A percentile compares a stretch with the other conserved stretches of the same genome.
Evolutionary conservation across 1,140 invertebrate genomes (phyloP).

Genomic region (Cataglyphis hispanica): DNA sequence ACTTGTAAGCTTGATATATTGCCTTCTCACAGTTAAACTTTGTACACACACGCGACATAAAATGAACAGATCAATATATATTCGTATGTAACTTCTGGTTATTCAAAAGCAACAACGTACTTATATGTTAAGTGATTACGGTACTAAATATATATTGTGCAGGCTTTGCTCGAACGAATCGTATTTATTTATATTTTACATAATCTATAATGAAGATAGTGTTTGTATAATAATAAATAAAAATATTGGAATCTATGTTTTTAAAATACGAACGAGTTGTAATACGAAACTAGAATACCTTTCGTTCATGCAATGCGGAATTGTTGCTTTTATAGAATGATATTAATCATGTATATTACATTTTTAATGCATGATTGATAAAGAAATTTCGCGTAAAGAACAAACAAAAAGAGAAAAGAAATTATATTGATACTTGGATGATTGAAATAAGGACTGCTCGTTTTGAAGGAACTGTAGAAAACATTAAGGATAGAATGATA

Average conservation of each 20-base stretch:
- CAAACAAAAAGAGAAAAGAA: neutral
- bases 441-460: conserved; percentile 26
- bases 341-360: neutral
- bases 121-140: conserved; percentile 64
- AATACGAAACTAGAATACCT: neutral
- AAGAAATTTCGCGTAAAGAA: neutral
- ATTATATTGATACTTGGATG: neutral
- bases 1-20: conserved; percentile 66
- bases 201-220: neutral
- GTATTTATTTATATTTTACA: neutral
- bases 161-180: conserved; percentile 66
- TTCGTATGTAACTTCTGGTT: conserved; percentile 65
- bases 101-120: conserved; percentile 70
- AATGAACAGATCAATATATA: conserved; percentile 40
- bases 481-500: conserved; percentile 7
- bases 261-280: conserved; percentile 3
- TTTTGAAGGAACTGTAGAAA: neutral
- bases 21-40: conserved; percentile 60
- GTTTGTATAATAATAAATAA: neutral
- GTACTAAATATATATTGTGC: conserved; percentile 65
- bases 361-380: neutral
- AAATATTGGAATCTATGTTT: neutral
- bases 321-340: conserved; percentile 48
- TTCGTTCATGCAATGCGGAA: conserved; percentile 24
- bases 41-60: conserved; percentile 51